phyloP scores from a whole-genome alignment of 2,888 invertebrate species.

The Cantharis nigra region DNA sequence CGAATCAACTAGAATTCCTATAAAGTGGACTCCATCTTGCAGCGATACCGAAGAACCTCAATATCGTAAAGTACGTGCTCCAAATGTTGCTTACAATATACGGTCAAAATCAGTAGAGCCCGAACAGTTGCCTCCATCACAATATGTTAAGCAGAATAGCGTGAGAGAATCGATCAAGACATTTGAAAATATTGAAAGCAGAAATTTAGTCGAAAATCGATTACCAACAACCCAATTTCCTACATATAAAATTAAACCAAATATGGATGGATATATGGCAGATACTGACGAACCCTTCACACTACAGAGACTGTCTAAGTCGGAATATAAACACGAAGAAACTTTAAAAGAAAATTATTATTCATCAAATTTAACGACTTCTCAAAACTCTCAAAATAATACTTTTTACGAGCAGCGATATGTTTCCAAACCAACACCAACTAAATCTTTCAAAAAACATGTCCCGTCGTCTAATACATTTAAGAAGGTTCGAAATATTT shows the following conservation, averaged over 20 bases:
- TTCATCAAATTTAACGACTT: conserved; percentile 44
- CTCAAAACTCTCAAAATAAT: conserved; percentile 44
- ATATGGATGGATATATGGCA: conserved; percentile 68
- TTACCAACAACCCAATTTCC: conserved; percentile 55
- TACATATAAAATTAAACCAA: conserved; percentile 57
- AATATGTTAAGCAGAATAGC: not conserved
- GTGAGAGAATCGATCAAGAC: conserved; percentile 46
- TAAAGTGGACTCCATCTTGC: conserved; percentile 66
- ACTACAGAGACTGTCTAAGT: conserved; percentile 41
- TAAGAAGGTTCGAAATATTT: conserved; percentile 52
- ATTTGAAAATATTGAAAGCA: conserved; percentile 43
- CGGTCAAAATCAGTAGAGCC: conserved; percentile 63
- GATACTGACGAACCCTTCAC: conserved; percentile 69
- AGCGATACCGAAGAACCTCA: conserved; percentile 67
- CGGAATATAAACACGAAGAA: conserved; percentile 48
- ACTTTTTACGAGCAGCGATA: conserved; percentile 29
- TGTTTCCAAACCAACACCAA: conserved; percentile 32
- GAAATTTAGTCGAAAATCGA: conserved; percentile 48
- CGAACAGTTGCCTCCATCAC: conserved; percentile 58
- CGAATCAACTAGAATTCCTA: conserved; percentile 54
- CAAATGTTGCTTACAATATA: conserved; percentile 53
- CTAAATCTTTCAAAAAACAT: conserved; percentile 51
- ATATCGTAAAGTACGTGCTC: conserved; percentile 62
- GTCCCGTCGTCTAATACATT: conserved; percentile 45
- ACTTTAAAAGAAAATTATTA: conserved; percentile 42